These are phyloP conservation scores for Acleris cristana DNA, from an alignment of 2,888 invertebrate genomes.

Conservation along the genomic window DNA sequence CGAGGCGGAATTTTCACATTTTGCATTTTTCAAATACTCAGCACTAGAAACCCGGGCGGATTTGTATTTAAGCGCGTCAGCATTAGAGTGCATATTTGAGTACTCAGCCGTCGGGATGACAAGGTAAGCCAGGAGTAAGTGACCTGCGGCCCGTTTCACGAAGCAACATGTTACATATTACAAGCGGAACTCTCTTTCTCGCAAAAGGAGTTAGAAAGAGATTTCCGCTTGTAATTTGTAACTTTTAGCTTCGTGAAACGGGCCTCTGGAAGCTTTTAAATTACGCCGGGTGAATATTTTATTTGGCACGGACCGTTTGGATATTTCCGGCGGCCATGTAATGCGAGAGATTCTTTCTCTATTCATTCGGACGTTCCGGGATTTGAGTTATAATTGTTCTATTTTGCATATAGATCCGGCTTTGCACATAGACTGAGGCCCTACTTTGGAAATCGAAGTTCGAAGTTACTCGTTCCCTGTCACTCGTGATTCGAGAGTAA, in stretches of 20 bases:
- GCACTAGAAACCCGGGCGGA: not conserved
- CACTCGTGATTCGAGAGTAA: too few species aligned
- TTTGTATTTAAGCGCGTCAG: slow-evolving; percentile 45
- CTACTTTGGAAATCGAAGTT: too few species aligned
- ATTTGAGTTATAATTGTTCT: slow-evolving; percentile 34
- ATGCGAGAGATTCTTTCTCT: slow-evolving; percentile 32
- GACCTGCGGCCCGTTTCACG: too few species aligned
- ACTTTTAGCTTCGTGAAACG: too few species aligned
- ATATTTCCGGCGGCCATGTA: slow-evolving; percentile 48
- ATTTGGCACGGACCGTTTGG: slow-evolving; percentile 51
- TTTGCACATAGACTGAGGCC: not conserved
- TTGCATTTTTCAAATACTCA: slow-evolving; percentile 32
- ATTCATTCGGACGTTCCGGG: slow-evolving; percentile 27
- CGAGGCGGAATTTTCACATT: slow-evolving; percentile 25
- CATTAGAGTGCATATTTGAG: slow-evolving; percentile 55
- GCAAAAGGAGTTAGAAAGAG: too few species aligned
- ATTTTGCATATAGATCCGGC: slow-evolving; percentile 14
- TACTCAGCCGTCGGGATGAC: slow-evolving; percentile 46
- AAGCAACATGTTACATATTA: too few species aligned
- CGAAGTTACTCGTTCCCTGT: too few species aligned
- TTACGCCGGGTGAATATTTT: slow-evolving; percentile 70
- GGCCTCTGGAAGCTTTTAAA: slow-evolving; percentile 71
- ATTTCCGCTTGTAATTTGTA: too few species aligned
- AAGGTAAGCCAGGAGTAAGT: slow-evolving; percentile 59
- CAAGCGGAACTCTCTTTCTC: too few species aligned